phyloP scores from a whole-genome alignment of 2,797 vertebrate genomes.

The Esox masquinongy region DNA sequence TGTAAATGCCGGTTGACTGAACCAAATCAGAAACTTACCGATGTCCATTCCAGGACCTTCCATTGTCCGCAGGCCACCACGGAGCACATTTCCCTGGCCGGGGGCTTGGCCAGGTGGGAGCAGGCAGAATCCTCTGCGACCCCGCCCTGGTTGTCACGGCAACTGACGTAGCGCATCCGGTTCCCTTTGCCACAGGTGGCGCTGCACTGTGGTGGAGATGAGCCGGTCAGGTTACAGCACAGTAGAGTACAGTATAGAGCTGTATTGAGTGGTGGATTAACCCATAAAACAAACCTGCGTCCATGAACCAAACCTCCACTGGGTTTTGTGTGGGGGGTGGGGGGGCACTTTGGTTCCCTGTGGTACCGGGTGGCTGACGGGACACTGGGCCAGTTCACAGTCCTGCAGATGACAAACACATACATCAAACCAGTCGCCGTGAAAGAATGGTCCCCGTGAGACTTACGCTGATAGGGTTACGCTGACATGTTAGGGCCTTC shows the following conservation, averaged over 20 bases:
- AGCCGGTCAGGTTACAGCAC: background rate
- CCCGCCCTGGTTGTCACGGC: conserved; percentile 90
- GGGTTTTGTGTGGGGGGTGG: conserved; percentile 82
- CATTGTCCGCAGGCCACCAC: conserved; percentile 91
- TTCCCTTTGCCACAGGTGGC: conserved; percentile 94
- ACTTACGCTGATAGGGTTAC: too few species aligned
- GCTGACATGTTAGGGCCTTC: conserved; percentile 9
- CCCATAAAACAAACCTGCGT: conserved; percentile 81
- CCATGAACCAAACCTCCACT: conserved; percentile 99
- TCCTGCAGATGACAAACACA: conserved; percentile 74
- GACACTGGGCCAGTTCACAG: conserved; percentile 89
- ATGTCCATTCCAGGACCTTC: conserved; percentile 95
- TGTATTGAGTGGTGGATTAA: background rate
- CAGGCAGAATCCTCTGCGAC: conserved; percentile 91
- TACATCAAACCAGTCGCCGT: background rate
- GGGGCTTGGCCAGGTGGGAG: conserved; percentile 83
- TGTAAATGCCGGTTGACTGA: background rate
- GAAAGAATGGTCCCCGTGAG: background rate
- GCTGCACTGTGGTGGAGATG: conserved; percentile 80
- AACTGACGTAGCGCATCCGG: conserved; percentile 96
- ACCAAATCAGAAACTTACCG: conserved; percentile 73
- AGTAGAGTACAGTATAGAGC: background rate
- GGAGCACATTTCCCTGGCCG: conserved; percentile 85
- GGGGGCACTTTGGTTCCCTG: conserved; percentile 79
- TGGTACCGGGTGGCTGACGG: conserved; percentile 74